Conservation (phyloP, 2,888 invertebrate species). For the Boloria selene region DNA sequence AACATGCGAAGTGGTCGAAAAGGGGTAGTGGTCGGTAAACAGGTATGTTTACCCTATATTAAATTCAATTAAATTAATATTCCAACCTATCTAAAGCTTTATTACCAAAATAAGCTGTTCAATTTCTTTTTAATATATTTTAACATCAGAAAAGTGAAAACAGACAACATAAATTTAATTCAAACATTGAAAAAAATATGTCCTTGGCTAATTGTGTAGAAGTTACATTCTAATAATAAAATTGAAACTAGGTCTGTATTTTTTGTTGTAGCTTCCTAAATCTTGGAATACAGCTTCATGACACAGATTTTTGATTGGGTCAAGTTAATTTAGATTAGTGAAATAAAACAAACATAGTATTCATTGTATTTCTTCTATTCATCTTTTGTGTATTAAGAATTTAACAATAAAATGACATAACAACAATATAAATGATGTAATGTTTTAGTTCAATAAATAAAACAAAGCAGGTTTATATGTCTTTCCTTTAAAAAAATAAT, state of each 20-base stretch:
- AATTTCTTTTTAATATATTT: too few relatives aligned
- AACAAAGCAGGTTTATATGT: too few relatives aligned
- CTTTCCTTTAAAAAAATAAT: too few relatives aligned
- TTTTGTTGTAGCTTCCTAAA: slow-evolving; percentile 47
- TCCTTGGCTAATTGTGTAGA: slow-evolving; percentile 44
- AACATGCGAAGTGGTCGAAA: too few relatives aligned
- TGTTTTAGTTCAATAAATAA: too few relatives aligned
- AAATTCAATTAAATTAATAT: too few relatives aligned
- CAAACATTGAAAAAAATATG: slow-evolving; percentile 29
- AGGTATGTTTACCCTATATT: too few relatives aligned
- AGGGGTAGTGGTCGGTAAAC: too few relatives aligned
- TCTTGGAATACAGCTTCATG: slow-evolving; percentile 43
- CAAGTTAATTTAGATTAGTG: slow-evolving; percentile 40
- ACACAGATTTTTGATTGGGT: slow-evolving; percentile 48
- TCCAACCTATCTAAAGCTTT: too few relatives aligned
- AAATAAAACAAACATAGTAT: slow-evolving; percentile 3
- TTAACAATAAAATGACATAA: neutral
- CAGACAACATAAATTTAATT: slow-evolving; percentile 20
- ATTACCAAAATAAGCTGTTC: too few relatives aligned
- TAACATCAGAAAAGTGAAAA: neutral
- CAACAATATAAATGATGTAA: too few relatives aligned
- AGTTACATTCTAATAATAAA: slow-evolving; percentile 52
- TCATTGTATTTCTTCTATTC: neutral
- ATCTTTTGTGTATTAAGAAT: neutral
- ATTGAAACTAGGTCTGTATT: slow-evolving; percentile 54